These are phyloP conservation scores for Zaprionus africanus DNA, from an alignment of 1,140 invertebrate species.

Conservation along the genomic window DNA sequence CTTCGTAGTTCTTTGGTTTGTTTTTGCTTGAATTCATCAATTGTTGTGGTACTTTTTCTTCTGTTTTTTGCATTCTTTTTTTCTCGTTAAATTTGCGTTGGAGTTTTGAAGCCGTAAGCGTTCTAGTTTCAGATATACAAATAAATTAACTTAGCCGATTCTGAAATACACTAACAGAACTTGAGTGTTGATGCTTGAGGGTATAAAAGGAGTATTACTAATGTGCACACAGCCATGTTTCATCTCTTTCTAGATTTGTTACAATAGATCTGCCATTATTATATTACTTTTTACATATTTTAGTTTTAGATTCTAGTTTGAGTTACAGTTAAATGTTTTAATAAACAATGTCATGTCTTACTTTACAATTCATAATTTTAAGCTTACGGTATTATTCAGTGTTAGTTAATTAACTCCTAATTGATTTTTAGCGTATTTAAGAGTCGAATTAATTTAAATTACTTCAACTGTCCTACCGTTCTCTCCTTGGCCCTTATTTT, in stretches of 20 bases:
- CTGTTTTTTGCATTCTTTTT: conserved; percentile 4
- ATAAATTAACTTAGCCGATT: not conserved
- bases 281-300: too few relatives aligned
- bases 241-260: too few relatives aligned
- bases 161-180: conserved; percentile 14
- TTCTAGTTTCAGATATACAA: conserved; percentile 15
- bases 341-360: too few relatives aligned
- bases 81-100: conserved; percentile 11
- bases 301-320: too few relatives aligned
- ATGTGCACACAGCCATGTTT: too few relatives aligned
- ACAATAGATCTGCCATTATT: too few relatives aligned
- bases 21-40: conserved; percentile 29
- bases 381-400: too few relatives aligned
- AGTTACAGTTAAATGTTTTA: too few relatives aligned
- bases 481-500: not conserved
- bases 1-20: conserved; percentile 3
- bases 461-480: not conserved
- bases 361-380: too few relatives aligned
- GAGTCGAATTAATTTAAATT: not conserved
- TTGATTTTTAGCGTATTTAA: too few relatives aligned
- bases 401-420: too few relatives aligned
- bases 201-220: too few relatives aligned
- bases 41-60: conserved; percentile 6
- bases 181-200: not conserved
- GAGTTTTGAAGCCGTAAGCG: conserved; percentile 28